Evolutionary conservation across 1,140 invertebrate genomes (phyloP), one percentile per base, ranked within the genome.

Genomic region (Luehdorfia chinensis): DNA sequence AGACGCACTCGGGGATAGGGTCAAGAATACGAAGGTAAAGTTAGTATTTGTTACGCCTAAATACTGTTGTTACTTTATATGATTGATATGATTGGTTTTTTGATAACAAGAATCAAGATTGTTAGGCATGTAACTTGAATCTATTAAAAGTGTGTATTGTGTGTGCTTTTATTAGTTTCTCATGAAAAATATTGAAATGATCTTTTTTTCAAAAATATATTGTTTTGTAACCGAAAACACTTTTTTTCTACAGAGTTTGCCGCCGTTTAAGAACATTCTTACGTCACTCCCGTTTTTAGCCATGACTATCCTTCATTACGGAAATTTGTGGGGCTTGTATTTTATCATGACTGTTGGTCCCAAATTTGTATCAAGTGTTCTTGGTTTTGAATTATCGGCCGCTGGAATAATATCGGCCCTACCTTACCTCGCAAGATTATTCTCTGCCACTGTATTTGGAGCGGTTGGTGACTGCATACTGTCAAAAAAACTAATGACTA

Each of bases 291-390:
- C 93, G 16, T 94, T 94, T 67, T 87, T 92, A 75, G 90, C 90
- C 0, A 77, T 94, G 49, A 53, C 90, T 2, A 75, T 92, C 49
- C 76, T 93, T n/a, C 93, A 94, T 55, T 93, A 92, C 60, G 93
- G 93, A 15, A 94, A 93, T 55, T 87, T 93, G 64, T 94, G 93
- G 93, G 93, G 93, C 2, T 84, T 97, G 55, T 94, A 93, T 55
- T 92, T 94, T 55, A 92, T 97, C 56, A 90, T 97, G 50, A 97
- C 94, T 0, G 93, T 94, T 36, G 92, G 97, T 2, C 97, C 97
- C 0, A 96, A 94, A 45, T 98, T 96, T 74, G 91, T 97, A 56
- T 92, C 94, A 21, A 80, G 81, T 49, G 93, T 96, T 6, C 88
- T 98, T 7, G 93, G 95, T 44, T 97, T 96, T 57, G 89, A 97